Evolutionary conservation across 1,140 invertebrate genomes (phyloP).

Genomic region (Antheraea pernyi): DNA sequence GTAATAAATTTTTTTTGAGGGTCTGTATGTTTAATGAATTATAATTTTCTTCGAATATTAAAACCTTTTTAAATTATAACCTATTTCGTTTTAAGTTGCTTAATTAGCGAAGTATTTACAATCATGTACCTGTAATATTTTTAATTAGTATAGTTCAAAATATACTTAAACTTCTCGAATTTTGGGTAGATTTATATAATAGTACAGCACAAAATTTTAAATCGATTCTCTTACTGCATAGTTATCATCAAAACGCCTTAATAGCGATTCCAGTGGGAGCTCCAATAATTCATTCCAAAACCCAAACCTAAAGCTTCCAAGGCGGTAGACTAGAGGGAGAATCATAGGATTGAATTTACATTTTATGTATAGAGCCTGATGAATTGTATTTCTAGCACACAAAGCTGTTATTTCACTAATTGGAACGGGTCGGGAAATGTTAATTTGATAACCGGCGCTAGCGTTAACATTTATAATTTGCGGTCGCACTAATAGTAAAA

Average conservation of each 20-base stretch:
- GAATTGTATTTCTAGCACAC: constrained; percentile 26
- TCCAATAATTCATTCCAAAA: constrained; percentile 9
- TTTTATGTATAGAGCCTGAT: constrained; percentile 21
- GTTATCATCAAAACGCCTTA: not conserved
- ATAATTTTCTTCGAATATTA: too few relatives aligned
- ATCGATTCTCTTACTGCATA: not conserved
- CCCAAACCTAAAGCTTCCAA: constrained; percentile 14
- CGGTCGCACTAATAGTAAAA: constrained; percentile 26
- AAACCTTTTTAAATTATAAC: too few relatives aligned
- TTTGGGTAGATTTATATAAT: not conserved
- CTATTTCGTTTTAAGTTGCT: too few relatives aligned
- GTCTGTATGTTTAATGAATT: too few relatives aligned
- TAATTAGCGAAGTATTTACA: too few relatives aligned
- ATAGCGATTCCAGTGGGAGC: not conserved
- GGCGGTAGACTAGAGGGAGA: constrained; percentile 3
- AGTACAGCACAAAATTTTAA: not conserved
- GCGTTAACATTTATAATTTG: constrained; percentile 36
- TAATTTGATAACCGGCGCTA: constrained; percentile 28
- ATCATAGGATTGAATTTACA: constrained; percentile 15
- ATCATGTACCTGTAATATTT: too few relatives aligned
- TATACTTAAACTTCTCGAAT: not conserved
- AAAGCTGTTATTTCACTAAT: constrained; percentile 28
- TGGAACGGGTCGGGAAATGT: constrained; percentile 26
- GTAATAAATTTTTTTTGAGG: too few relatives aligned
- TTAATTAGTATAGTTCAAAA: not conserved